Base-by-base conservation (phyloP, 2,888 invertebrate genomes). In the Pseudoips prasinana region DNA sequence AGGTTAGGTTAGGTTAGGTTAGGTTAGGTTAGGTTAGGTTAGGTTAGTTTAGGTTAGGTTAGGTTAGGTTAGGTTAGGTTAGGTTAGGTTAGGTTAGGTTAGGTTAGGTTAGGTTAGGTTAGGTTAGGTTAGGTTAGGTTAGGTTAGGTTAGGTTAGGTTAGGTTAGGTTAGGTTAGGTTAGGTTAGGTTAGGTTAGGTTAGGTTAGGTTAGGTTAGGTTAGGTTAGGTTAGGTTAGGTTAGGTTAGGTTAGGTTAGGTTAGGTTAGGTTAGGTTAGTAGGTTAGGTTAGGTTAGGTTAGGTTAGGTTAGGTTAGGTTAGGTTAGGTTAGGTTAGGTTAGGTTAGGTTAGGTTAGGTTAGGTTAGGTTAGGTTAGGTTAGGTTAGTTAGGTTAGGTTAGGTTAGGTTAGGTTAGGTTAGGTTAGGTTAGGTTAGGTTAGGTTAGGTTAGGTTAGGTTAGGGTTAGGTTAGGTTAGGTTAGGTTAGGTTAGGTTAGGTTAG, bases 171-270 rank as follows among this genome's bases (percentile, higher is more conserved):
- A 40, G 38, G 42, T 44, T 44, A 40, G 45, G 46, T n/a, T n/a
- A n/a, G n/a, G n/a, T n/a, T n/a, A n/a, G n/a, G n/a, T 37, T n/a
- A n/a, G n/a, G n/a, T n/a, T n/a, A n/a, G n/a, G n/a, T n/a, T n/a
- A n/a, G n/a, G n/a, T n/a, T n/a, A n/a, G n/a, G n/a, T n/a, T n/a
- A n/a, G n/a, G n/a, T n/a, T n/a, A n/a, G n/a, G n/a, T 27, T n/a
- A n/a, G n/a, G n/a, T n/a, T n/a, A n/a, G n/a, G n/a, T 43, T 43
- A 40, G 46, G 44, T 39, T 46, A 42, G 46, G 46, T 47, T 45
- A 40, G 39, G 39, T 45, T 40, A 41, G 38, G 37, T 32, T 39
- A 33, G 38, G 36, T 33, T 37, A 37, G 42, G 42, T 38, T 42
- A 42, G 35, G 40, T 32, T 40, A 29, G 33, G 37, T 38, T 42